A percentile compares a stretch with the other conserved stretches of the same genome.
Conservation (phyloP, 2,888 invertebrate species). For the Clusia tigrina region DNA sequence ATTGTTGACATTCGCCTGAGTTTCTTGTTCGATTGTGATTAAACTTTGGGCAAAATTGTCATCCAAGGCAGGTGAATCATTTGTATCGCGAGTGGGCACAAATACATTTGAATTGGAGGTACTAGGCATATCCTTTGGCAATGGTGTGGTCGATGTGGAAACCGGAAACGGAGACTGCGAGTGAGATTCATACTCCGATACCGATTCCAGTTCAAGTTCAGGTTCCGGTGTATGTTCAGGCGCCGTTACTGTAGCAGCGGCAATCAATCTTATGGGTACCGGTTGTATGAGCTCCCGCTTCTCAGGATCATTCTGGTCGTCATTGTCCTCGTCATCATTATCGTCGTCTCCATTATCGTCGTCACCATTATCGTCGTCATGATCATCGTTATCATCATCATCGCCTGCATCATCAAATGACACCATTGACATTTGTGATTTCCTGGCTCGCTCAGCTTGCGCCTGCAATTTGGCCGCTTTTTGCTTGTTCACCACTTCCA, state of each 20-base stretch:
- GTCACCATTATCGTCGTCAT: constrained; percentile 19
- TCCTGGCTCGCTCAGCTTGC: not conserved
- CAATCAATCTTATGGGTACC: not conserved
- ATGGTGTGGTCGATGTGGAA: not conserved
- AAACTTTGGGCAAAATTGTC: constrained; percentile 38
- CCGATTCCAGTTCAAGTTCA: too few species aligned
- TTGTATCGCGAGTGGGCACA: constrained; percentile 35
- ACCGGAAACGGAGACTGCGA: not conserved
- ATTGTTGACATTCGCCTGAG: not conserved
- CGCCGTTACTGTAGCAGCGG: not conserved
- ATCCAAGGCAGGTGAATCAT: constrained; percentile 35
- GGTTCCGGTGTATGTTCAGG: not conserved
- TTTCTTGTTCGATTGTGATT: constrained; percentile 32
- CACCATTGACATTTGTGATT: not conserved
- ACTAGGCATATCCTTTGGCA: not conserved
- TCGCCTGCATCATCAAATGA: constrained; percentile 25
- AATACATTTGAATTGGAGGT: constrained; percentile 34
- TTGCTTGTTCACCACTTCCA: constrained; percentile 30
- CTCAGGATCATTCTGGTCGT: not conserved
- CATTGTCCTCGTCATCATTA: not conserved
- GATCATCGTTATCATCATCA: constrained; percentile 24
- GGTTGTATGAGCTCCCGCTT: constrained; percentile 6
- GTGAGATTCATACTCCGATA: too few species aligned
- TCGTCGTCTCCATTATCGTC: not conserved
- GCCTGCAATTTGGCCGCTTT: constrained; percentile 25